phyloP scores from a whole-genome alignment of 2,797 vertebrate genomes.

The Cichlasoma orientale region DNA sequence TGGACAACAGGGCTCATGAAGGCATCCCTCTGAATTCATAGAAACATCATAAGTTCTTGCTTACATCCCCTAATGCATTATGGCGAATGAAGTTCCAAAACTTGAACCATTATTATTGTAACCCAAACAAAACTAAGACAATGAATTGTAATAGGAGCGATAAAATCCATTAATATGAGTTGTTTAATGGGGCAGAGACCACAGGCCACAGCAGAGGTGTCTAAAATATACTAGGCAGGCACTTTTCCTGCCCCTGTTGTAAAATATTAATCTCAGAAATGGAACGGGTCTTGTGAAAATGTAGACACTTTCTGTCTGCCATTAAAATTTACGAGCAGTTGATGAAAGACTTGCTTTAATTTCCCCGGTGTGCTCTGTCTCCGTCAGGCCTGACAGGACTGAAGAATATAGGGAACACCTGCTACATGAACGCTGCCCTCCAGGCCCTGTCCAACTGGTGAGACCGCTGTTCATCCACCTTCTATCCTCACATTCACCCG shows the following conservation, averaged over 20 bases:
- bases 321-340: conserved; percentile 22
- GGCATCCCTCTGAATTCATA: neutral
- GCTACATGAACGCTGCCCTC: conserved; percentile 98
- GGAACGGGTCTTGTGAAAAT: neutral
- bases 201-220: neutral
- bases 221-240: neutral
- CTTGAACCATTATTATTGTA: neutral
- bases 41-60: neutral
- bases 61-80: neutral
- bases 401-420: conserved; percentile 99
- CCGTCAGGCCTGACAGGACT: conserved; percentile 92
- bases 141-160: neutral
- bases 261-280: conserved; percentile 29
- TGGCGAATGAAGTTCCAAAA: neutral
- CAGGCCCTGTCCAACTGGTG: conserved; percentile 99
- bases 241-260: conserved; percentile 6
- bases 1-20: neutral
- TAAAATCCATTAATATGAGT: neutral
- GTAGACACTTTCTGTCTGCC: conserved; percentile 1
- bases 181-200: neutral
- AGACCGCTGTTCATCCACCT: conserved; percentile 49
- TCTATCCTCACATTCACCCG: neutral
- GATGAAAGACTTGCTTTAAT: conserved; percentile 37
- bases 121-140: neutral
- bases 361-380: conserved; percentile 31